These are phyloP conservation scores for Brachyalestes nurse DNA, from an alignment of 2,797 vertebrate genomes.

Conservation along the genomic window DNA sequence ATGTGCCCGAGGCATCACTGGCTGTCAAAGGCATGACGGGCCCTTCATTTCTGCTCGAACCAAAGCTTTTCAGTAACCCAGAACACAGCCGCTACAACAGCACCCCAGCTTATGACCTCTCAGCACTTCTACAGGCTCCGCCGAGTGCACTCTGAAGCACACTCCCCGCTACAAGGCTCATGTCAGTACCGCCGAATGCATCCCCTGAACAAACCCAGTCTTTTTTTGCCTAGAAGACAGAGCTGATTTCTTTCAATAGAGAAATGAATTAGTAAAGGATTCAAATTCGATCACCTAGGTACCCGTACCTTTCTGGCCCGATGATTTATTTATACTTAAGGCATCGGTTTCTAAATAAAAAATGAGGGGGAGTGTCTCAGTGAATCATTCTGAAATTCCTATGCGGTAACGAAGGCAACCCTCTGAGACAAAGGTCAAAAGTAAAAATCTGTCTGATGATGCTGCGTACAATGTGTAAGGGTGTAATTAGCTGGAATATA, in stretches of 20 bases:
- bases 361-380: slow-evolving; percentile 61
- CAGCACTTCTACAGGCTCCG: slow-evolving; percentile 31
- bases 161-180: slow-evolving; percentile 29
- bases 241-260: slow-evolving; percentile 57
- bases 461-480: slow-evolving; percentile 77
- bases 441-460: slow-evolving; percentile 72
- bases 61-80: slow-evolving; percentile 40
- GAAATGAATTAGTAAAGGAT: slow-evolving; percentile 69
- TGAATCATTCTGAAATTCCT: slow-evolving; percentile 71
- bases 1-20: slow-evolving; percentile 73
- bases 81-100: slow-evolving; percentile 36
- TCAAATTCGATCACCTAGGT: slow-evolving; percentile 63
- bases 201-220: no score
- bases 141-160: slow-evolving; percentile 4
- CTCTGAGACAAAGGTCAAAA: slow-evolving; percentile 75
- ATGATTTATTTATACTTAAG: slow-evolving; percentile 63
- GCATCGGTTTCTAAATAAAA: slow-evolving; percentile 70
- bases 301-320: slow-evolving; percentile 23
- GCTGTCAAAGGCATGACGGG: slow-evolving; percentile 71
- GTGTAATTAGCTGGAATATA: slow-evolving; percentile 89
- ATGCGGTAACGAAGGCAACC: slow-evolving; percentile 74
- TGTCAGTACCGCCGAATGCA: background rate
- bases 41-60: slow-evolving; percentile 61
- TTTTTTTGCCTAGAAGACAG: slow-evolving; percentile 41
- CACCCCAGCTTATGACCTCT: slow-evolving; percentile 36